phyloP scores from a whole-genome alignment of 2,888 invertebrate species.

The Epistrophe grossulariae region DNA sequence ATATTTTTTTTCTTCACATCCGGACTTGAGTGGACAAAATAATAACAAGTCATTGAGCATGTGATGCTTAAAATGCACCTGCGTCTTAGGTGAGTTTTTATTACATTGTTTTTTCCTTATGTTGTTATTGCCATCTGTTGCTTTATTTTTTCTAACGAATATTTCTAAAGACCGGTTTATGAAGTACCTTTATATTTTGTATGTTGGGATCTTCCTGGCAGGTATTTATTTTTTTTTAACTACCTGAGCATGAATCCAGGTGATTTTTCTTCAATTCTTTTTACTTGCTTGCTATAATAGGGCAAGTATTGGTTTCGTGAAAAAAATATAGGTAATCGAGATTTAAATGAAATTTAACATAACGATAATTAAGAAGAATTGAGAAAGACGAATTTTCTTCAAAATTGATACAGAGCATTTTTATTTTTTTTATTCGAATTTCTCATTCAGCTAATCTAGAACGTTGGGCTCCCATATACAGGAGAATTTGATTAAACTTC shows the following conservation, averaged over 20 bases:
- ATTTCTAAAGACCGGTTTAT: slow-evolving; percentile 48
- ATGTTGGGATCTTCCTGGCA: slow-evolving; percentile 13
- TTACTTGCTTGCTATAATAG: no score
- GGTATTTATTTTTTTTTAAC: slow-evolving; percentile 22
- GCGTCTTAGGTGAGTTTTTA: slow-evolving; percentile 47
- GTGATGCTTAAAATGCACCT: slow-evolving; percentile 64
- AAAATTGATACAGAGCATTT: no score
- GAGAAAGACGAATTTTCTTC: no score
- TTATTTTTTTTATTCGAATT: no score
- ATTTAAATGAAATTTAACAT: no score
- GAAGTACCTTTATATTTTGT: slow-evolving; percentile 15
- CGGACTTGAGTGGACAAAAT: slow-evolving; percentile 55
- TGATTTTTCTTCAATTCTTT: background rate
- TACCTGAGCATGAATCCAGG: slow-evolving; percentile 10
- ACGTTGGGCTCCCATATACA: no score
- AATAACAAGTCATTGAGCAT: slow-evolving; percentile 29
- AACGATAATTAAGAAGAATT: no score
- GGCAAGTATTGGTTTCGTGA: no score
- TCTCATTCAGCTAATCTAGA: no score
- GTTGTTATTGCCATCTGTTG: slow-evolving; percentile 56
- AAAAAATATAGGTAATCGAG: no score
- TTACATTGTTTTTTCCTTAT: slow-evolving; percentile 28
- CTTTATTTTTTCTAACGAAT: slow-evolving; percentile 43
- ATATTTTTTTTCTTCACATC: slow-evolving; percentile 47
- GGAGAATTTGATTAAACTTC: no score